Evolutionary conservation across 1,140 invertebrate species (phyloP), one percentile per base, ranked within the genome.

Genomic region (Drosophila murphyi): DNA sequence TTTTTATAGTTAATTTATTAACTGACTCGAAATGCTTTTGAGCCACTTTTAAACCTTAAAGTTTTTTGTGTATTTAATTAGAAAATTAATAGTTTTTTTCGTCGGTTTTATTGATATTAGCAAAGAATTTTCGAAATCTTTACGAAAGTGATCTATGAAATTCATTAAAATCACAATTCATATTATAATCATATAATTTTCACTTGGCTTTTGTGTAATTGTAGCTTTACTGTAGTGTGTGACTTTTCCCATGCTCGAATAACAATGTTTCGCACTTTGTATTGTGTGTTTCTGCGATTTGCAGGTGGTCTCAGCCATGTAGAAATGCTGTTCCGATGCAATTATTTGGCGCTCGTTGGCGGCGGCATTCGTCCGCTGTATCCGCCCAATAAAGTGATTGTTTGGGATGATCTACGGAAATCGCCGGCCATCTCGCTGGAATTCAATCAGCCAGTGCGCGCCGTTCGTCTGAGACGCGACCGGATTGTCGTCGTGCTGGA

Each of bases 341-440:
- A 99, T 93, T 99, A 99, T 93, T 94, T 99, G 90, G 98, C 98
- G 8, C 93, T 99, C 45, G 97, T 99, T 62, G 98, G 98, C 51
- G 98, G 98, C 75, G 98, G 98, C 52, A 95, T 95, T 72, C 96
- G 96, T 61, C 98, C 98, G 4, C 95, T 98, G 78, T 99, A 98
- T 94, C 97, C 98, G 28, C 95, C 96, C 51, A 98, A 99, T 91
- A 97, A 97, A 96, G 97, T 99, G 43, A 97, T 99, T 93, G 97
- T 99, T 80, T 99, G 98, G 98, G 98, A 99, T 93, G 98, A 99
- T 93, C 92, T 98, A 51, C 98, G 98, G 83, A 99, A 99, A 93
- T 95, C 96, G 77, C 96, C 97, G 77, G 97, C 98, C 5, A 98
- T 99, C 86, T 97, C 97, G 79, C 93, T 99, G 88, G 98, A 99